These are phyloP conservation scores for Scaptodrosophila latifasciaeformis DNA, from an alignment of 2,888 invertebrate genomes.

Conservation along the genomic window DNA sequence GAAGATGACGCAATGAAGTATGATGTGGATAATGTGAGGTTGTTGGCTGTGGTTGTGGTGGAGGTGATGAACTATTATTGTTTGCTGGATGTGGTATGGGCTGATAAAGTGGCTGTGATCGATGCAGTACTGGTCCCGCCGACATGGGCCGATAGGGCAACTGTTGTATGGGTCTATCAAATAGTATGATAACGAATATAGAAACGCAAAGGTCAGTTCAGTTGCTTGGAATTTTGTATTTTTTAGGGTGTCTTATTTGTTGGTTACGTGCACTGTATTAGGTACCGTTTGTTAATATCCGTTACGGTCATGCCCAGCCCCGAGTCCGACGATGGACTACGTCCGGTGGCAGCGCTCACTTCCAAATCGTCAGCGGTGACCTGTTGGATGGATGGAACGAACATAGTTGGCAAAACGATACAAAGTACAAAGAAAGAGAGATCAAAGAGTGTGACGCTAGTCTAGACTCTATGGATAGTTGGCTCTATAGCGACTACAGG, in stretches of 20 bases:
- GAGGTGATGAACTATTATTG: conserved; percentile 42
- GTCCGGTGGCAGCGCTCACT: conserved; percentile 78
- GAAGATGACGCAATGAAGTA: conserved; percentile 74
- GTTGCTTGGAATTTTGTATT: conserved; percentile 16
- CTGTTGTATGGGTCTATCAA: conserved; percentile 72
- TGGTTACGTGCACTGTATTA: conserved; percentile 15
- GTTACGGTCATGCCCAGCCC: conserved; percentile 93
- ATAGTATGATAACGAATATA: conserved; percentile 23
- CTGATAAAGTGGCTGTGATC: conserved; percentile 68
- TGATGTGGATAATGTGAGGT: conserved; percentile 52
- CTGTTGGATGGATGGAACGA: conserved; percentile 62
- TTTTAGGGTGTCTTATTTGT: conserved; percentile 26
- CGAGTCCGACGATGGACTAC: conserved; percentile 95
- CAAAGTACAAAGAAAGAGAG: conserved; percentile 36
- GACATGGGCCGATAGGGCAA: conserved; percentile 75
- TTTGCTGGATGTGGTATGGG: conserved; percentile 37
- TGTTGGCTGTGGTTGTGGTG: conserved; percentile 38
- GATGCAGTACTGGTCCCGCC: conserved; percentile 75
- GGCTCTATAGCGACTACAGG: conserved; percentile 15
- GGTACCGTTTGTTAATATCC: conserved; percentile 83
- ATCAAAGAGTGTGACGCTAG: neutral
- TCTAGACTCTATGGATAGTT: neutral
- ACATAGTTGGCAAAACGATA: conserved; percentile 59
- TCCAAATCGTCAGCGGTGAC: conserved; percentile 75
- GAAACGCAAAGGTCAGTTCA: conserved; percentile 39